phyloP scores from a whole-genome alignment of 2,797 vertebrate genomes.

The Microcaecilia unicolor region DNA sequence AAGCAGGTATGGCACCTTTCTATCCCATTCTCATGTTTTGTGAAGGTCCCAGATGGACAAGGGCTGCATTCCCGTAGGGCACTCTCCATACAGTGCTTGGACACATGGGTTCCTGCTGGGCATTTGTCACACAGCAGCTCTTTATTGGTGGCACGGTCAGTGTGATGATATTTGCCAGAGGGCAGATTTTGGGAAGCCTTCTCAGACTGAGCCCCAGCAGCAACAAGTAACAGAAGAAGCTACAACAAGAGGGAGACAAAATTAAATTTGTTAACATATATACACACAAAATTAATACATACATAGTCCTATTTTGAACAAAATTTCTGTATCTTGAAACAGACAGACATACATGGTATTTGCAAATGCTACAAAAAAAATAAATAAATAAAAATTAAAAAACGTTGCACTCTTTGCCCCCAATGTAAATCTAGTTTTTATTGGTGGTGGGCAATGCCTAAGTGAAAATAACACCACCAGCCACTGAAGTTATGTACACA shows the following conservation, averaged over 20 bases:
- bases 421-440: no score
- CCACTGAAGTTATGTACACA: no score
- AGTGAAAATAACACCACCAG: no score
- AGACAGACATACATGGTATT: no score
- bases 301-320: no score
- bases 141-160: constrained; percentile 61
- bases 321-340: no score
- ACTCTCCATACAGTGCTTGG: constrained; percentile 69
- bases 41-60: constrained; percentile 75
- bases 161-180: constrained; percentile 70
- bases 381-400: no score
- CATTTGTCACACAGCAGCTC: constrained; percentile 85
- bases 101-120: constrained; percentile 86
- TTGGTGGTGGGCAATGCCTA: no score
- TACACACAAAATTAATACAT: no score
- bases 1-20: constrained; percentile 80
- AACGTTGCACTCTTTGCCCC: no score
- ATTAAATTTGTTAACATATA: no score
- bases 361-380: no score
- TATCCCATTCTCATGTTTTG: constrained; percentile 80
- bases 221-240: constrained; percentile 62
- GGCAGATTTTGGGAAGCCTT: constrained; percentile 57
- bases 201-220: constrained; percentile 43
- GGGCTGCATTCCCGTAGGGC: constrained; percentile 77
- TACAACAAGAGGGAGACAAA: constrained; percentile 43